Percentiles rank a stretch among this genome's conserved stretches.
Conservation (phyloP, 2,888 invertebrate species). For the Capitulum mitella region DNA sequence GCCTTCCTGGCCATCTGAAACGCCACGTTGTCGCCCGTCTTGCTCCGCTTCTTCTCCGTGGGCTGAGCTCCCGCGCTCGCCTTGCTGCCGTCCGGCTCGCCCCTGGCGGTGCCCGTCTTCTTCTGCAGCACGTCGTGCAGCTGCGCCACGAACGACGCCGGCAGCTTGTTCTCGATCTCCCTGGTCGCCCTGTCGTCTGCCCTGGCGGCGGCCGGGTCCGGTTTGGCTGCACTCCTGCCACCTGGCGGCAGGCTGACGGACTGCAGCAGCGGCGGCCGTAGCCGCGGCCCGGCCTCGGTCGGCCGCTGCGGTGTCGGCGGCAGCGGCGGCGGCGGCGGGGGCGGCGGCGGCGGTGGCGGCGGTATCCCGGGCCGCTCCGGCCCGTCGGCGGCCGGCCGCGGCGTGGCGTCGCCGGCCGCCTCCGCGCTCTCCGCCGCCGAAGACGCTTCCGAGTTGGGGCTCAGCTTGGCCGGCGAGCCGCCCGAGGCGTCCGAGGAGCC, state of each 20-base stretch:
- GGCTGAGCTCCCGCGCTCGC: neutral
- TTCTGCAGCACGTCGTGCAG: slow-evolving; percentile 4
- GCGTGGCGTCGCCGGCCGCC: neutral
- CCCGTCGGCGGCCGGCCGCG: neutral
- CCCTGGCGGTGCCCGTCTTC: neutral
- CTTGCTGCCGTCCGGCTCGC: neutral
- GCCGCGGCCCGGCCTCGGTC: neutral
- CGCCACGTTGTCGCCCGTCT: neutral
- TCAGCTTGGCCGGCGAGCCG: neutral
- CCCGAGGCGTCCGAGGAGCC: neutral
- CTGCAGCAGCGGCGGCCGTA: neutral
- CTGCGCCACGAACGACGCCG: slow-evolving; percentile 2
- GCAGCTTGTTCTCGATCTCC: neutral
- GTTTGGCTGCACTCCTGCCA: neutral
- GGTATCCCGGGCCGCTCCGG: neutral
- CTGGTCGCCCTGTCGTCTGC: neutral
- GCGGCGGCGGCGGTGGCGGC: neutral
- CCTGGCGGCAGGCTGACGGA: neutral
- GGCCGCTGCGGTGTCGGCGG: neutral
- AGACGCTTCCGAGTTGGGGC: slow-evolving; percentile 3
- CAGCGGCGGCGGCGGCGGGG: slow-evolving; percentile 2
- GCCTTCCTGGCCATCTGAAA: slow-evolving; percentile 7
- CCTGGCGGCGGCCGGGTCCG: neutral
- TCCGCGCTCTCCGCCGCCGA: neutral
- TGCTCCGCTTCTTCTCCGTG: neutral